These are phyloP conservation scores for Drosophila ustulata DNA, from an alignment of 2,888 invertebrate genomes.

Conservation along the genomic window DNA sequence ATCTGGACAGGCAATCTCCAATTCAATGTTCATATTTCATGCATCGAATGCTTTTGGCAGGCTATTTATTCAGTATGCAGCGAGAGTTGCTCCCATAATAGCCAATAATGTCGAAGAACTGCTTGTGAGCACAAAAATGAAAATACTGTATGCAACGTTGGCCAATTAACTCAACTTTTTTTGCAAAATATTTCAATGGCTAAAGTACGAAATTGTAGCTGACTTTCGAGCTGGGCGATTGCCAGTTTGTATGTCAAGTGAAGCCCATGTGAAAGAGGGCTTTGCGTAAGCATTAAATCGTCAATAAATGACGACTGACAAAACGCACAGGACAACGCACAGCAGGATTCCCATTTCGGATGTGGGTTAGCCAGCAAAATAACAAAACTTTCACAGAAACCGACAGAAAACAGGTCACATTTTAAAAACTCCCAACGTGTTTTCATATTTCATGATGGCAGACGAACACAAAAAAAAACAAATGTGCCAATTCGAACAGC, in stretches of 20 bases:
- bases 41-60: slow-evolving; percentile 55
- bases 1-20: slow-evolving; percentile 28
- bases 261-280: not conserved
- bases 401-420: slow-evolving; percentile 37
- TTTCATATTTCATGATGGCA: slow-evolving; percentile 62
- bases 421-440: slow-evolving; percentile 46
- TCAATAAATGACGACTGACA: slow-evolving; percentile 52
- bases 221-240: too few relatives aligned
- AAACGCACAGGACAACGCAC: slow-evolving; percentile 19
- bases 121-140: too few relatives aligned
- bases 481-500: slow-evolving; percentile 34
- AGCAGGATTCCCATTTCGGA: slow-evolving; percentile 24
- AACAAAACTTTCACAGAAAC: slow-evolving; percentile 44
- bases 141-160: too few relatives aligned
- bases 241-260: too few relatives aligned
- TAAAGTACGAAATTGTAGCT: too few relatives aligned
- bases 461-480: slow-evolving; percentile 13
- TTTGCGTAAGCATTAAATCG: slow-evolving; percentile 36
- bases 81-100: slow-evolving; percentile 4
- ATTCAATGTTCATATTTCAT: slow-evolving; percentile 45
- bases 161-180: too few relatives aligned
- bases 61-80: slow-evolving; percentile 33
- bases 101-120: not conserved
- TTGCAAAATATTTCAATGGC: too few relatives aligned
- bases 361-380: slow-evolving; percentile 48